These are phyloP conservation scores for Fistularia tabacaria DNA, from an alignment of 2,797 vertebrate genomes.

Conservation along the genomic window DNA sequence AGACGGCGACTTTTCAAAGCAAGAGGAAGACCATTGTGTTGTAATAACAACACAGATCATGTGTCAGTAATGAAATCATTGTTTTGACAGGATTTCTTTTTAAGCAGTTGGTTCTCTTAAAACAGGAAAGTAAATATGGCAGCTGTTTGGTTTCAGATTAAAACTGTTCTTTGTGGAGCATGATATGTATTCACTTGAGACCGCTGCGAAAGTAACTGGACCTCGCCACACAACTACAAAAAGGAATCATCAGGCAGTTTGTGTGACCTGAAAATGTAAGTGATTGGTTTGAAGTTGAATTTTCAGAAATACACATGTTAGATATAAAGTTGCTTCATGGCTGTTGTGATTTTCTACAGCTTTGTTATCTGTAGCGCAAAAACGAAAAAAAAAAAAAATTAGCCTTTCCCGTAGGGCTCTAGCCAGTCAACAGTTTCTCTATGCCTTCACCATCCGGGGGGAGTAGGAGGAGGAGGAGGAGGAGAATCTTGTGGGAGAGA, in stretches of 20 bases:
- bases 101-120: conserved; percentile 12
- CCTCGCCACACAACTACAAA: neutral
- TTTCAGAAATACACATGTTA: conserved; percentile 9
- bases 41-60: conserved; percentile 42
- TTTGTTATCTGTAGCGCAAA: conserved; percentile 15
- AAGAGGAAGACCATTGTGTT: conserved; percentile 51
- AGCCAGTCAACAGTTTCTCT: conserved; percentile 37
- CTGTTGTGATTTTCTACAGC: conserved; percentile 6
- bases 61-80: conserved; percentile 36
- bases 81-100: conserved; percentile 57
- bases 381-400: conserved; percentile 12
- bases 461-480: conserved; percentile 17
- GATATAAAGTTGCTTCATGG: neutral
- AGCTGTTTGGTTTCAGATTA: conserved; percentile 8
- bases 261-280: conserved; percentile 17
- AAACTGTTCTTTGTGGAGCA: conserved; percentile 10
- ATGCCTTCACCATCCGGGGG: conserved; percentile 31
- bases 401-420: conserved; percentile 27
- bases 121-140: conserved; percentile 39
- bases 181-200: conserved; percentile 8
- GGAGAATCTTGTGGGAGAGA: conserved; percentile 41
- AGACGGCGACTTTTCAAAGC: conserved; percentile 42
- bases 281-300: neutral
- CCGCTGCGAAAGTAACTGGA: conserved; percentile 9
- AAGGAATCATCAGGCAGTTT: conserved; percentile 7